phyloP scores from a whole-genome alignment of 2,888 invertebrate genomes.

The Nephrocerus scutellatus region DNA sequence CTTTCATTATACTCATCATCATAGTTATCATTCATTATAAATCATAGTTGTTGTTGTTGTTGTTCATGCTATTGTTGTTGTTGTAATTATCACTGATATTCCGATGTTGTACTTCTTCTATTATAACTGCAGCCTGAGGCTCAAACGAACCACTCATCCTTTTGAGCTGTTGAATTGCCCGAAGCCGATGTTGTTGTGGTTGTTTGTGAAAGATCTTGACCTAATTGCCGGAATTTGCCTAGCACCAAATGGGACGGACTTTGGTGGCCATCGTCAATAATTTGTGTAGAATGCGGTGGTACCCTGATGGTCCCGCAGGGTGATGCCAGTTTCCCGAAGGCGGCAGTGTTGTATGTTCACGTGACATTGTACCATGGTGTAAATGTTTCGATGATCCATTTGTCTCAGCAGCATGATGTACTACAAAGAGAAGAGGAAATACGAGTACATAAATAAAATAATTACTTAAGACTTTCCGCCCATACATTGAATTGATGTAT shows the following conservation, averaged over 20 bases:
- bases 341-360: constrained; percentile 53
- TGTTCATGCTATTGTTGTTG: constrained; percentile 3
- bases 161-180: constrained; percentile 73
- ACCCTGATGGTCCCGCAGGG: constrained; percentile 72
- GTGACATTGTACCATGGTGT: constrained; percentile 53
- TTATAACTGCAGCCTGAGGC: too few relatives aligned
- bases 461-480: neutral
- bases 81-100: too few relatives aligned
- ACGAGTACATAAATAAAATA: too few relatives aligned
- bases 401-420: constrained; percentile 53
- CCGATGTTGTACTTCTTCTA: constrained; percentile 17
- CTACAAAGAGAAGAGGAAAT: too few relatives aligned
- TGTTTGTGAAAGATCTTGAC: constrained; percentile 56
- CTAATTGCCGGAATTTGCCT: constrained; percentile 67
- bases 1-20: too few relatives aligned
- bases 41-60: constrained; percentile 6
- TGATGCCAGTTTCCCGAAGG: constrained; percentile 90
- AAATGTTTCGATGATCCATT: constrained; percentile 61
- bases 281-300: constrained; percentile 49
- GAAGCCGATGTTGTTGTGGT: constrained; percentile 53
- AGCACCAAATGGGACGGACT: constrained; percentile 92
- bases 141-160: constrained; percentile 89
- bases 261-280: constrained; percentile 59
- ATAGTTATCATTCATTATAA: too few relatives aligned
- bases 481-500: constrained; percentile 49